Conservation (phyloP, 2,113 vertebrate genomes). For the Hyla sarda region DNA sequence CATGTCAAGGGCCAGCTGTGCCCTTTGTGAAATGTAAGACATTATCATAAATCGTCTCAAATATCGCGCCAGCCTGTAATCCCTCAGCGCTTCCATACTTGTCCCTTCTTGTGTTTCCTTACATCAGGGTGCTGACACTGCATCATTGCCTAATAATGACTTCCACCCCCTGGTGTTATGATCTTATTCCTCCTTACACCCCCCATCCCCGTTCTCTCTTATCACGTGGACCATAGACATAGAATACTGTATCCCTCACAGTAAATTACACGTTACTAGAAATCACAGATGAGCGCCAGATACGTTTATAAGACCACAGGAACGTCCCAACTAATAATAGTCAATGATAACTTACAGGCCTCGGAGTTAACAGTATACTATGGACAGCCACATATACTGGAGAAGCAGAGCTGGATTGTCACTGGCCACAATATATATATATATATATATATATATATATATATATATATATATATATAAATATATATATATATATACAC, state of each 20-base stretch:
- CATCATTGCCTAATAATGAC: not conserved
- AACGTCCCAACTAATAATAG: not conserved
- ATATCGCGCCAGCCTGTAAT: not conserved
- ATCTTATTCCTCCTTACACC: not conserved
- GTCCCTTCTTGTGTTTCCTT: not conserved
- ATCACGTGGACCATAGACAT: not conserved
- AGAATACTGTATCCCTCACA: not conserved
- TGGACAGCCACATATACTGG: not conserved
- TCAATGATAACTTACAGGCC: not conserved
- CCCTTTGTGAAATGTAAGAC: not conserved
- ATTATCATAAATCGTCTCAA: not conserved
- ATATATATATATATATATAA: too few species aligned
- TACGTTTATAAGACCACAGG: not conserved
- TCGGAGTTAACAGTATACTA: too few species aligned
- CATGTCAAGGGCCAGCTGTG: not conserved
- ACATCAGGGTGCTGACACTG: not conserved
- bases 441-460: too few species aligned
- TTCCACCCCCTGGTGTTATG: not conserved
- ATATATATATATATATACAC: too few species aligned
- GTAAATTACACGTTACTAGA: conserved; percentile 1
- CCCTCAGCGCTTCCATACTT: not conserved
- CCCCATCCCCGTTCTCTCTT: not conserved
- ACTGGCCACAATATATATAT: too few species aligned
- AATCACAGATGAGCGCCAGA: conserved; percentile 1
- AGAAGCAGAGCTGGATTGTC: not conserved